Evolutionary conservation across 2,888 invertebrate genomes (phyloP), one percentile per base, ranked within the genome.

Genomic region (Thera obeliscata): DNA sequence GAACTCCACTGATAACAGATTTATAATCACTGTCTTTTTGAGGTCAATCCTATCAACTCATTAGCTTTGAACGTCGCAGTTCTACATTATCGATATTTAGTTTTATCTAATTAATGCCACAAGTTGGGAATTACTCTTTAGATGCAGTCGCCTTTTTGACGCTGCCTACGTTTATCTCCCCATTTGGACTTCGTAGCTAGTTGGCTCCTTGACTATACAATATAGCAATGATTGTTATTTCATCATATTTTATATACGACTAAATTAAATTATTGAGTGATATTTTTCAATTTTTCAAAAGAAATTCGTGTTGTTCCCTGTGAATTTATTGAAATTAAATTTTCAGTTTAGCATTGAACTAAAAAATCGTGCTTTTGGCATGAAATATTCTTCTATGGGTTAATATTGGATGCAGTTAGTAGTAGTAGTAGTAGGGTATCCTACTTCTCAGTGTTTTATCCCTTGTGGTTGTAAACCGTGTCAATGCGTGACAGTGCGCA

Each of bases 401-500:
- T 22, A 6, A 50, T 6, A n/a, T 54, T 9, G 35, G 1, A 6
- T 38, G 2, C 36, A 12, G 56, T 56, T 7, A n/a, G n/a, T n/a
- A n/a, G n/a, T n/a, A n/a, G n/a, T n/a, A n/a, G n/a, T n/a, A n/a
- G n/a, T n/a, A 4, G 56, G n/a, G 55, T 11, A 3, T 56, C n/a
- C 6, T n/a, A 55, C n/a, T 9, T 54, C 33, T 7, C 7, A n/a
- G 56, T 61, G 56, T 12, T 56, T 35, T 50, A 56, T 8, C 60
- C 43, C 36, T 48, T 49, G 60, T 41, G 50, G 3, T 11, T 2
- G 61, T 46, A 41, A 65, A 64, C 58, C 60, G 86, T 89, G 87
- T 87, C 86, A 85, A 89, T 90, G 88, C 79, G 84, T 36, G 57
- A 59, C 74, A 48, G 70, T 75, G 64, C 64, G 77, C 75, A 57